Evolutionary conservation across 2,888 invertebrate species (phyloP).

Genomic region (Piscicola geometra): DNA sequence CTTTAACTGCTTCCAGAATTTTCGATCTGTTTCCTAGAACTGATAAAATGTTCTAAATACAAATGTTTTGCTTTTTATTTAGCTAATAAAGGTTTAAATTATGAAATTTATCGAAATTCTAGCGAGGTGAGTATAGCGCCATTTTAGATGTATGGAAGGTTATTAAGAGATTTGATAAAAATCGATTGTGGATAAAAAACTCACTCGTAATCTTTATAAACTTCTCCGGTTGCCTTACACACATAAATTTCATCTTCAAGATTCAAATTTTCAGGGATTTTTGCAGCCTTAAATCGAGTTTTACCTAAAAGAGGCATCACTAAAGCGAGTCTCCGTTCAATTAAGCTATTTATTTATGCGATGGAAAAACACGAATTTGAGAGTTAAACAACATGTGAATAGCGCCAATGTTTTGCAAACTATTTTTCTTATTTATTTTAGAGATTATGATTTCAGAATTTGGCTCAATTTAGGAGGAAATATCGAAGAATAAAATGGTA

Average conservation of each 20-base stretch:
- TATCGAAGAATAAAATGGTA: slow-evolving; percentile 2
- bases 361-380: slow-evolving; percentile 16
- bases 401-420: slow-evolving; percentile 20
- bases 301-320: slow-evolving; percentile 26
- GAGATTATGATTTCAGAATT: neutral
- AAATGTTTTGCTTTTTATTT: slow-evolving; percentile 8
- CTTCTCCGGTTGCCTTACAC: slow-evolving; percentile 88
- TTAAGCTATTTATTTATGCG: slow-evolving; percentile 7
- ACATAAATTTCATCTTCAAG: slow-evolving; percentile 89
- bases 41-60: neutral
- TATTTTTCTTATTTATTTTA: slow-evolving; percentile 11
- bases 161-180: slow-evolving; percentile 1
- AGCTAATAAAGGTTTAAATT: neutral
- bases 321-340: neutral
- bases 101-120: neutral
- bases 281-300: slow-evolving; percentile 26
- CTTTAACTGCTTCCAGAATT: no score
- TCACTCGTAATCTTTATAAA: slow-evolving; percentile 96
- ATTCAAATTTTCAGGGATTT: slow-evolving; percentile 30
- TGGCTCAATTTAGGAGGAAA: neutral
- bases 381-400: slow-evolving; percentile 28
- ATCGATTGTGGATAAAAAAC: slow-evolving; percentile 55
- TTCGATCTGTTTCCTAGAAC: no score
- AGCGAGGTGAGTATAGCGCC: neutral
- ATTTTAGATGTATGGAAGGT: slow-evolving; percentile 3